Evolutionary conservation across 2,113 vertebrate species (phyloP).

Genomic region (Cryptoleucopteryx plumbea): DNA sequence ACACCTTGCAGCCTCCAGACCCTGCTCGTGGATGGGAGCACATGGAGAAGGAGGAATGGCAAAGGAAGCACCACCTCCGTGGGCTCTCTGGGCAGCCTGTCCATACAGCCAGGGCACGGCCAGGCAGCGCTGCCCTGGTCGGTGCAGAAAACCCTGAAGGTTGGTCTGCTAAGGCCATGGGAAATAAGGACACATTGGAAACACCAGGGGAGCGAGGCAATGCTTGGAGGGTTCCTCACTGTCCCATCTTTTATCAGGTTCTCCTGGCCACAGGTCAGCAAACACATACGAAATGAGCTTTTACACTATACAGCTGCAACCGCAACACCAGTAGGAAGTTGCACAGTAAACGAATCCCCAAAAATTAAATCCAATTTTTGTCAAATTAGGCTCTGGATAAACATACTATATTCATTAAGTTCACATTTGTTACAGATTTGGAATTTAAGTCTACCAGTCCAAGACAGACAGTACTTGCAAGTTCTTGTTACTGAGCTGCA

Average conservation of each 20-base stretch:
- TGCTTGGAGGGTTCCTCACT: neutral
- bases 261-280: neutral
- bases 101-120: neutral
- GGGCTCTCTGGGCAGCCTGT: neutral
- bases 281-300: neutral
- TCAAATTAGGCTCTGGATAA: neutral
- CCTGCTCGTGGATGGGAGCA: neutral
- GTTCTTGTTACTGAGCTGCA: neutral
- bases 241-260: neutral
- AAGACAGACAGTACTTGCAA: neutral
- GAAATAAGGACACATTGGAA: neutral
- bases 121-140: neutral
- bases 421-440: neutral
- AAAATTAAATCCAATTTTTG: neutral
- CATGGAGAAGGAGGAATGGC: neutral
- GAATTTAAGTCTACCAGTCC: neutral
- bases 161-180: neutral
- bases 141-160: neutral
- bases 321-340: neutral
- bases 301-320: neutral
- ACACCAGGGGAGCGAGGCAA: neutral
- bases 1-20: neutral
- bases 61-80: neutral
- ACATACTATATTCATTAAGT: neutral
- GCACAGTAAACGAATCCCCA: neutral